Conservation (phyloP, 2,888 invertebrate genomes). For the Tetrapedia diversipes region DNA sequence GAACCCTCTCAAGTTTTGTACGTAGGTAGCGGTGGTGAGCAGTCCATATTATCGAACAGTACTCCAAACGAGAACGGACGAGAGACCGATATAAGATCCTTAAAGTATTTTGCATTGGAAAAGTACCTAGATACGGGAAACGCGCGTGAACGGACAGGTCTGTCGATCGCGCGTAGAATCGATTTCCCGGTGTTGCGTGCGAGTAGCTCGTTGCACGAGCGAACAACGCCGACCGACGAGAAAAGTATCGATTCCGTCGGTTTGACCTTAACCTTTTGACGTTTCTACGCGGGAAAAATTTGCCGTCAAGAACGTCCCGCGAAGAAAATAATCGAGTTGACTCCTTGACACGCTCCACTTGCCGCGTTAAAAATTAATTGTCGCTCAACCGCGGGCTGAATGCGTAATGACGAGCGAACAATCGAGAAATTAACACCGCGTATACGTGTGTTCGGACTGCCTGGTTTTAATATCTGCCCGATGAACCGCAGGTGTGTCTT, state of each 20-base stretch:
- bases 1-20: no score
- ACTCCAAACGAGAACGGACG: no score
- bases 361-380: conserved; percentile 27
- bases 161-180: conserved; percentile 53
- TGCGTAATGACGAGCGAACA: background rate
- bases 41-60: no score
- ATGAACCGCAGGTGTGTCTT: no score
- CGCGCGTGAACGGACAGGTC: background rate
- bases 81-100: no score
- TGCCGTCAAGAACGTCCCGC: background rate
- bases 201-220: conserved; percentile 41
- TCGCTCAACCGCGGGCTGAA: background rate
- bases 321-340: background rate
- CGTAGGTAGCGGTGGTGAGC: no score
- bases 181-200: conserved; percentile 56
- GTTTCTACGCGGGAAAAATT: conserved; percentile 42
- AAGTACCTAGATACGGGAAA: background rate
- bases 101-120: no score
- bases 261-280: conserved; percentile 63
- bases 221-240: conserved; percentile 25
- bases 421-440: background rate
- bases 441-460: no score
- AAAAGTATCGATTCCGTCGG: conserved; percentile 60
- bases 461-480: no score
- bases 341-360: background rate